Base-by-base conservation (phyloP, 2,113 vertebrate genomes). In the Silurus asotus region DNA sequence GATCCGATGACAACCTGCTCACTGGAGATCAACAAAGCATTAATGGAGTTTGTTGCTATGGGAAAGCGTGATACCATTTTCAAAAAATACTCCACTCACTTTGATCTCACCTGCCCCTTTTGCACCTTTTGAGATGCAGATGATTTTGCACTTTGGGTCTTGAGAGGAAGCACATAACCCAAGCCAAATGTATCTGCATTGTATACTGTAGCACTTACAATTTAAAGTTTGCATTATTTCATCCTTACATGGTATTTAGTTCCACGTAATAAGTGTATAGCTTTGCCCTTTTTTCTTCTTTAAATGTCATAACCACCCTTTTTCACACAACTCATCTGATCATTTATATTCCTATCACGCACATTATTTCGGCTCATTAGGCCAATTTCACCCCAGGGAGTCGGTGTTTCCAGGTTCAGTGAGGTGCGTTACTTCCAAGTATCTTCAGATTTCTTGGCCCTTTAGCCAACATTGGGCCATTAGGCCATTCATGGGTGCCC, bases 321-420 rank as follows among this genome's bases (percentile, higher is more conserved):
- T 14, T 0, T 23, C 23, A 20, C 55, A 78, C 14, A 28, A 59
- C n/a, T 58, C 55, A 11, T 45, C 6, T 80, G 23, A 37, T 37
- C 37, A 37, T 37, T 2, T 37, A 37, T 37, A 37, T 48, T 72
- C 56, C 48, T 84, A 19, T 65, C 25, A 59, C 48, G 17, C 48
- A 20, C 62, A 79, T 87, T 72, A 45, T 70, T 77, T 84, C 82
- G 14, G 28, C 79, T 82, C 69, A 72, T 75, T 86, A 75, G 69
- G n/a, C 48, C 75, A 4, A 82, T 86, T 86, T 74, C 55, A 53
- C 45, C 20, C 59, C 49, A 28, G 17, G 78, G 61, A 23, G 67
- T n/a, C 10, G 17, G 61, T 62, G 61, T 61, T 61, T 84, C 17
- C 49, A 61, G 25, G 69, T 84, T 62, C 45, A 70, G 28, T 20